phyloP scores from a whole-genome alignment of 2,888 invertebrate genomes.

The Tetanocera ferruginea region DNA sequence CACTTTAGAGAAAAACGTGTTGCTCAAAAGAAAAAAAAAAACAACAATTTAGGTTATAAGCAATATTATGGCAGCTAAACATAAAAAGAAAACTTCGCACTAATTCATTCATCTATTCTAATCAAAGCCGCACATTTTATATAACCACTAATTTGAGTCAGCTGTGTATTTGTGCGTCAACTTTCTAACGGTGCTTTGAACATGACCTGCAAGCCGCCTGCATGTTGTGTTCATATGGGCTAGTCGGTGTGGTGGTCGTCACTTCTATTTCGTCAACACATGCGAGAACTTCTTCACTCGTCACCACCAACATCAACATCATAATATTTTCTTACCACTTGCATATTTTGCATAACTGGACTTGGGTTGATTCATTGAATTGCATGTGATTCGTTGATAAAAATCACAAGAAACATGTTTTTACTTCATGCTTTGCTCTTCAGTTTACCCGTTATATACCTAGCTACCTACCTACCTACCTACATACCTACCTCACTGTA shows the following conservation, averaged over 20 bases:
- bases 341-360: background rate
- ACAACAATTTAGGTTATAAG: no score
- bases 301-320: background rate
- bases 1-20: no score
- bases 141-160: no score
- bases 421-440: background rate
- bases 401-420: slow-evolving; percentile 16
- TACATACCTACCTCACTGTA: no score
- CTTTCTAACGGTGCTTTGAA: slow-evolving; percentile 11
- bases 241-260: background rate
- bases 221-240: background rate
- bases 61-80: no score
- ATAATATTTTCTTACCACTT: background rate
- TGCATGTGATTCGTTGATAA: background rate
- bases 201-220: background rate
- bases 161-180: background rate
- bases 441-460: no score
- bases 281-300: background rate
- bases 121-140: no score
- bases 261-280: background rate
- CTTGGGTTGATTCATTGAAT: background rate
- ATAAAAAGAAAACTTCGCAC: no score
- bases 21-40: no score
- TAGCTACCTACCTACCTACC: no score
- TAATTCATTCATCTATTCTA: no score